Evolutionary conservation across 2,113 vertebrate species (phyloP).

Genomic region (Sinocyclocheilus anshuiensis): DNA sequence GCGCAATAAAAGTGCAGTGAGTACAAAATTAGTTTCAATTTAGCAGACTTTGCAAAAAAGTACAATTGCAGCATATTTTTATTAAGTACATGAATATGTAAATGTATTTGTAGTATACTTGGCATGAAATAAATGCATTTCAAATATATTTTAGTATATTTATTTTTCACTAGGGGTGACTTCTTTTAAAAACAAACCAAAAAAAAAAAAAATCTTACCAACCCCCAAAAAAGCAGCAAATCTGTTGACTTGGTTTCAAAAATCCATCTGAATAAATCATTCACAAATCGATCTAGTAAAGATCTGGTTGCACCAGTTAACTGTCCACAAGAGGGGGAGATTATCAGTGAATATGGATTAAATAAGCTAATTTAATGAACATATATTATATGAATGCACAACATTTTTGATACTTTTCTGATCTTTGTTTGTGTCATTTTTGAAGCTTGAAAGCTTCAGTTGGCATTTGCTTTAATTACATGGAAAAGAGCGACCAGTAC

Average conservation of each 20-base stretch:
- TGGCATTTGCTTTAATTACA: background rate
- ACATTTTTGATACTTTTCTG: background rate
- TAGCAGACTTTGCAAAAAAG: too few relatives aligned
- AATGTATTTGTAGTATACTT: too few relatives aligned
- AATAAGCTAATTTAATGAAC: background rate
- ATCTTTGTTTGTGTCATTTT: background rate
- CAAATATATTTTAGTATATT: too few relatives aligned
- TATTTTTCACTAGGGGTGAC: too few relatives aligned
- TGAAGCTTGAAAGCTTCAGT: background rate
- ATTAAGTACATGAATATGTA: too few relatives aligned
- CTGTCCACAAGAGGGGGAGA: background rate
- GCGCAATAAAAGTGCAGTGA: too few relatives aligned
- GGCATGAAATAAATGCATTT: too few relatives aligned
- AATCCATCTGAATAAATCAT: background rate
- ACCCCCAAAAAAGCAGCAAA: background rate
- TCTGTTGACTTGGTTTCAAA: background rate
- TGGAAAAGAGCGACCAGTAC: background rate
- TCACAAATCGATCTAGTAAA: background rate
- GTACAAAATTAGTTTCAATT: too few relatives aligned
- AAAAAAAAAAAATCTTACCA: too few relatives aligned
- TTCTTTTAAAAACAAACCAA: too few relatives aligned
- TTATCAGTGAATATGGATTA: background rate
- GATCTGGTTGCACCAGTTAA: too few relatives aligned
- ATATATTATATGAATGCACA: background rate
- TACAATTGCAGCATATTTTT: too few relatives aligned